Conservation (phyloP, 2,113 vertebrate genomes). For the Barbus barbus region DNA sequence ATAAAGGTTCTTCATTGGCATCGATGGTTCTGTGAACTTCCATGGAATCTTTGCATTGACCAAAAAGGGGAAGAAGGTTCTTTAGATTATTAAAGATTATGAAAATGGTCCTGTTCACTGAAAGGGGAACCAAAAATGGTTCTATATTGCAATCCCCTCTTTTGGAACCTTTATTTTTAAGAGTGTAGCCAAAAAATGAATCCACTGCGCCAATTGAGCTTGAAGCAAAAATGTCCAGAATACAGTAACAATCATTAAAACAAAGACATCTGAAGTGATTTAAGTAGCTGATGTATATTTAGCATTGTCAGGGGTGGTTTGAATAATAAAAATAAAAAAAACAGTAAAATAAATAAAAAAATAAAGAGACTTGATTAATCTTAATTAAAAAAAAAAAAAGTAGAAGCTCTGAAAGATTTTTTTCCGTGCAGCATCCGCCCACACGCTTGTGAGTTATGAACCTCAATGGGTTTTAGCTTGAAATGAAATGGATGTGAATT, state of each 20-base stretch:
- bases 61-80: no score
- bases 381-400: background rate
- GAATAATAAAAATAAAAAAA: no score
- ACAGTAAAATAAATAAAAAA: background rate
- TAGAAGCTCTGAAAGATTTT: background rate
- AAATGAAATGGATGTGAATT: constrained; percentile 76
- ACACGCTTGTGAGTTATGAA: constrained; percentile 27
- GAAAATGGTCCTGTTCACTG: background rate
- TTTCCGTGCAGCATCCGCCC: background rate
- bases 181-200: background rate
- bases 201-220: background rate
- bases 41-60: no score
- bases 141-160: no score
- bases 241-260: background rate
- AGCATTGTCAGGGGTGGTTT: background rate
- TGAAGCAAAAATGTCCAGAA: background rate
- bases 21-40: no score
- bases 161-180: background rate
- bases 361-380: constrained; percentile 5
- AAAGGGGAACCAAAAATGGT: background rate
- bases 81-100: no score
- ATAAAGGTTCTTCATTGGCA: no score
- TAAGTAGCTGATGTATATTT: constrained; percentile 9
- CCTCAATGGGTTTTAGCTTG: constrained; percentile 52
- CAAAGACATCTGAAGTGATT: background rate